Conservation (phyloP, 2,113 vertebrate species). For the Bothrops jararaca region DNA sequence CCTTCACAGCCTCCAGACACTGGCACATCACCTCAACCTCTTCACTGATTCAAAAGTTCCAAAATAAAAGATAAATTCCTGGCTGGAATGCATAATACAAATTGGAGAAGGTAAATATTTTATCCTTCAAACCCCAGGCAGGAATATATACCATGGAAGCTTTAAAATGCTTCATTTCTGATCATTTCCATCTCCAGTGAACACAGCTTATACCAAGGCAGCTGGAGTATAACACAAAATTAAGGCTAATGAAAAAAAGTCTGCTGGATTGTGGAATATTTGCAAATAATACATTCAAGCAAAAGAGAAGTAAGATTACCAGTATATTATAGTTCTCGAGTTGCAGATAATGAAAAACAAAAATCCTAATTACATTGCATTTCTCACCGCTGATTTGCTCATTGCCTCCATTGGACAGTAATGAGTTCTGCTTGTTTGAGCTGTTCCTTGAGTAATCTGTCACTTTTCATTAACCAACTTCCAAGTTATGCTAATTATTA, state of each 20-base stretch:
- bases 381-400: constrained; percentile 6
- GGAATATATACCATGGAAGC: background rate
- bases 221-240: background rate
- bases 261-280: background rate
- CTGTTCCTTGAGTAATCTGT: constrained; percentile 7
- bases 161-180: background rate
- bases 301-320: background rate
- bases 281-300: background rate
- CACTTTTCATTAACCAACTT: constrained; percentile 20
- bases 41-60: too few species aligned
- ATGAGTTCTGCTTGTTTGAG: constrained; percentile 4
- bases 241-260: background rate
- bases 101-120: background rate
- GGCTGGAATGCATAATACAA: background rate
- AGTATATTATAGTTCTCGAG: background rate
- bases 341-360: constrained; percentile 5
- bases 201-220: background rate
- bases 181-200: background rate
- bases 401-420: constrained; percentile 12
- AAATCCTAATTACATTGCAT: constrained; percentile 15
- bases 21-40: too few species aligned
- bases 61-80: background rate
- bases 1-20: too few species aligned
- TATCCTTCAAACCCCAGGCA: background rate
- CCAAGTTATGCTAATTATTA: constrained; percentile 25